These are phyloP conservation scores for Dioctria linearis DNA, from an alignment of 2,888 invertebrate species.

Conservation along the genomic window DNA sequence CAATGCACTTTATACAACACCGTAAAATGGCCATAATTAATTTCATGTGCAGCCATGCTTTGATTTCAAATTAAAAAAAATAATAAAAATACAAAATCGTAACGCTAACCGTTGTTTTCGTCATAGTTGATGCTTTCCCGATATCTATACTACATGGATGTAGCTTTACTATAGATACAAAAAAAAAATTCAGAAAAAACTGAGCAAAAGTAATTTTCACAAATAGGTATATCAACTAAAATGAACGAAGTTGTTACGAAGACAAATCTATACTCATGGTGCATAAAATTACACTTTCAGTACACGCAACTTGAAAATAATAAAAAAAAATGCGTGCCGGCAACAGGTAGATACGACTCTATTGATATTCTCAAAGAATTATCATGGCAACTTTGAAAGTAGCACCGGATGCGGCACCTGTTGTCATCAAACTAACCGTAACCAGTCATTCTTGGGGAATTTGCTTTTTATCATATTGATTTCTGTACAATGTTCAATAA, in stretches of 20 bases:
- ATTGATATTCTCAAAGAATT: conserved; percentile 32
- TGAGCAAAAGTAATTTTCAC: background rate
- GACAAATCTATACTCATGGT: background rate
- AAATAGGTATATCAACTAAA: background rate
- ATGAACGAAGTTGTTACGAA: background rate
- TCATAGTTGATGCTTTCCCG: background rate
- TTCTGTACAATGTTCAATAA: conserved; percentile 17
- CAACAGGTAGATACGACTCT: conserved; percentile 35
- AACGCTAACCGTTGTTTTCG: background rate
- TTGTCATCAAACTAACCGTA: background rate
- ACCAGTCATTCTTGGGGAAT: background rate
- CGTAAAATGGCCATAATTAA: background rate
- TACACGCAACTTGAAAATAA: conserved; percentile 35
- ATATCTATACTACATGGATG: no score
- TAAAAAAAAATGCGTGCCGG: background rate
- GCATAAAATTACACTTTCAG: conserved; percentile 26
- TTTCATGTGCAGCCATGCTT: conserved; percentile 1
- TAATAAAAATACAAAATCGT: conserved; percentile 7
- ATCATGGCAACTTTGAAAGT: conserved; percentile 19
- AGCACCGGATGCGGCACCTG: conserved; percentile 40
- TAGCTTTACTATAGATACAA: no score
- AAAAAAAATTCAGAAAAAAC: background rate
- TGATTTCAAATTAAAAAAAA: conserved; percentile 10
- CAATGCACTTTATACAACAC: conserved; percentile 19
- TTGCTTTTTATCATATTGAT: conserved; percentile 34